These are phyloP conservation scores for Xenotilapia longispinis DNA, from an alignment of 2,113 vertebrate species.

Conservation along the genomic window DNA sequence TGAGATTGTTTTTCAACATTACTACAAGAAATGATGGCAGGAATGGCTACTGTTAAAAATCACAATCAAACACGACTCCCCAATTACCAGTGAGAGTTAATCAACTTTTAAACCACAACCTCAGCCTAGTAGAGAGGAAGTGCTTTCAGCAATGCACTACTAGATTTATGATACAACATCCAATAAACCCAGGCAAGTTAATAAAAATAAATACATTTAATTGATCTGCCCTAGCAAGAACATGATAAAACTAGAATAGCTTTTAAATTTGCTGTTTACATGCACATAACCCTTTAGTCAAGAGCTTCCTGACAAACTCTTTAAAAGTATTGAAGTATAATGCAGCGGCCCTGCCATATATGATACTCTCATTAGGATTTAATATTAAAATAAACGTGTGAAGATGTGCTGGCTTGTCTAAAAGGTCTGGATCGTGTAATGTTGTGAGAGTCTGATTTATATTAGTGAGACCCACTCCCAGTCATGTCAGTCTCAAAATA, in stretches of 20 bases:
- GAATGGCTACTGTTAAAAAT: not conserved
- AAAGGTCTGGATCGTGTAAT: not conserved
- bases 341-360: not conserved
- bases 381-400: not conserved
- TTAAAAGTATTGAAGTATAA: not conserved
- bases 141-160: not conserved
- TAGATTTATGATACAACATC: not conserved
- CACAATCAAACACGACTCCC: not conserved
- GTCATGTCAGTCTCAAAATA: not conserved
- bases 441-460: not conserved
- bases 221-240: not conserved
- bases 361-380: not conserved
- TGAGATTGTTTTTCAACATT: not conserved
- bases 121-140: not conserved
- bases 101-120: not conserved
- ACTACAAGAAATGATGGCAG: not conserved
- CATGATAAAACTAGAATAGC: not conserved
- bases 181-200: not conserved
- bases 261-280: not conserved
- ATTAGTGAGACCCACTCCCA: not conserved
- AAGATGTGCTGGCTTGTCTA: not conserved
- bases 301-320: not conserved
- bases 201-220: not conserved
- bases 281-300: not conserved
- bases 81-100: not conserved